Base-by-base conservation (phyloP, 1,140 invertebrate species). In the Heliconius eleuchia region DNA sequence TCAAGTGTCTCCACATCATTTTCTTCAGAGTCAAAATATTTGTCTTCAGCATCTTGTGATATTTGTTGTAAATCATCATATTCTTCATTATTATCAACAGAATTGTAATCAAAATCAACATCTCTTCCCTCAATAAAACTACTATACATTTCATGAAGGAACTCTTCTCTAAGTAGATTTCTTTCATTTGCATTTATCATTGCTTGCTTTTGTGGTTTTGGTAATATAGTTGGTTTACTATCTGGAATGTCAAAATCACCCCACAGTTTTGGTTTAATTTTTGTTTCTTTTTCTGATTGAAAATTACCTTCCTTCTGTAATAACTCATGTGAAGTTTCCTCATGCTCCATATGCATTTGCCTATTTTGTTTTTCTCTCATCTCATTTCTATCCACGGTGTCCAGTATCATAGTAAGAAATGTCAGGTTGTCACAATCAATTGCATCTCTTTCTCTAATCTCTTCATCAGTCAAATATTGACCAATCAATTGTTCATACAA, bases 401-500 rank as follows among this genome's bases (percentile, higher is more conserved):
- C 96, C 86, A 97, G 94, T 55, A 97, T 94, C 81, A 97, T 94
- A 88, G 95, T 96, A 0, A 97, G 95, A 82, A 97, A 96, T 77
- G 96, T 97, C 11, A 95, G 93, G 84, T 96, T 96, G 39, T 95
- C 92, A n/a, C 91, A 95, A 82, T 95, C 95, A 71, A 95, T 93
- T 75, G 94, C 95, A 85, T 97, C 96, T 50, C 96, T 92, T 60
- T 94, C 94, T 82, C 95, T 95, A 74, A 96, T 96, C 91, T 99
- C 97, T 71, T 97, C 96, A 76, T 97, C 96, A 9, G 96, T 96
- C 80, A 99, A 90, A 91, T 97, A 98, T 87, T 97, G 96, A 0
- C 98, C 98, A 76, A 99, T 95, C 76, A 99, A 94, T 86, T 99
- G 97, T 75, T 99, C 97, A 95, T 98, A 99, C 0, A 99, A 90